These are phyloP conservation scores for Blastobasis adustella DNA, from an alignment of 2,888 invertebrate species.

Conservation along the genomic window DNA sequence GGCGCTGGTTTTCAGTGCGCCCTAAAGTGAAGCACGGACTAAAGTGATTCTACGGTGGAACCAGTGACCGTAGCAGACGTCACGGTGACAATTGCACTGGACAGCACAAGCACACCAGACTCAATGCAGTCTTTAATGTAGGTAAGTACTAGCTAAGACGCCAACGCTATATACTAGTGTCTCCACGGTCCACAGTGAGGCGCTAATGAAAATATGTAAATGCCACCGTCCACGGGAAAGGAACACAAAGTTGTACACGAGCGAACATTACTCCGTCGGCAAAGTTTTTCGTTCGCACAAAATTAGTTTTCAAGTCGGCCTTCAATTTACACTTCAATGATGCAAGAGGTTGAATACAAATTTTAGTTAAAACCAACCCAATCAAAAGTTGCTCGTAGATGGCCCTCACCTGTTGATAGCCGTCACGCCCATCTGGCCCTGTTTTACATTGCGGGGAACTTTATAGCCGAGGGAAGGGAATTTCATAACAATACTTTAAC, in stretches of 20 bases:
- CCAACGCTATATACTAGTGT: no score
- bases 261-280: constrained; percentile 19
- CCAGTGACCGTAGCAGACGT: no score
- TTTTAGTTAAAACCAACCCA: constrained; percentile 42
- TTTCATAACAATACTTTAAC: no score
- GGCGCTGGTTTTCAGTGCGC: no score
- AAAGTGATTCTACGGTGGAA: no score
- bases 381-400: constrained; percentile 40
- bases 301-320: constrained; percentile 43
- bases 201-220: constrained; percentile 23
- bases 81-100: no score
- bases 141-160: no score
- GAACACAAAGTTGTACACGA: constrained; percentile 17
- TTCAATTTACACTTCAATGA: constrained; percentile 55
- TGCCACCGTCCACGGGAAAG: constrained; percentile 12
- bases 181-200: no score
- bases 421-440: neutral
- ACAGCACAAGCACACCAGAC: no score
- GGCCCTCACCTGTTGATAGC: constrained; percentile 26
- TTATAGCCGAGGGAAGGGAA: neutral
- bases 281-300: constrained; percentile 30
- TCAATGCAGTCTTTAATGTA: no score
- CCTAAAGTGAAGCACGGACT: no score
- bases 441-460: neutral
- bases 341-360: constrained; percentile 46